Evolutionary conservation across 2,113 vertebrate species (phyloP).

Genomic region (Redunca redunca): DNA sequence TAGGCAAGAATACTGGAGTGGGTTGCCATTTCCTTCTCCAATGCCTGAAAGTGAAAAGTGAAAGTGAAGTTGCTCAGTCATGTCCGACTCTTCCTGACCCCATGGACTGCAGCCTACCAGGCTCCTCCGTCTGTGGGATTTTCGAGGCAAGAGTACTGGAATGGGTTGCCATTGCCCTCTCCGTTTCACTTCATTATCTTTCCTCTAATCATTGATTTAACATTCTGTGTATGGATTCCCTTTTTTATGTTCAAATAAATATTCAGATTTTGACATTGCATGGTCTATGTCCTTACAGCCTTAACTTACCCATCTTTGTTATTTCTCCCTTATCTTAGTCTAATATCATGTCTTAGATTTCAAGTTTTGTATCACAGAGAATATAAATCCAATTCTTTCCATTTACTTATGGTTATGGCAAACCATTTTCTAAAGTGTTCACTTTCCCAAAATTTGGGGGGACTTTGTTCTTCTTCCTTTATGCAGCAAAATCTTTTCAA

Average conservation of each 20-base stretch:
- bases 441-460: background rate
- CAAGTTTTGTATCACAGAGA: background rate
- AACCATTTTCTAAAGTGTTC: slow-evolving; percentile 15
- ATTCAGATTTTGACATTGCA: background rate
- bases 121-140: no score
- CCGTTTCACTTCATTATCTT: background rate
- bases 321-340: background rate
- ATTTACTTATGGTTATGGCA: background rate
- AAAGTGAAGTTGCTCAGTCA: no score
- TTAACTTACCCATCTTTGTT: background rate
- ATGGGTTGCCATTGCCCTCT: no score
- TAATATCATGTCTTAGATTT: background rate
- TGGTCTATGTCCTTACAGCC: background rate
- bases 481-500: background rate
- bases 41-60: no score
- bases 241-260: background rate
- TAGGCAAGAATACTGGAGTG: no score
- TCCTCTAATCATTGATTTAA: background rate
- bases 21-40: no score
- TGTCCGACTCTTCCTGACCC: no score
- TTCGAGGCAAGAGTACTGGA: no score
- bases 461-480: background rate
- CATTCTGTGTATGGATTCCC: background rate
- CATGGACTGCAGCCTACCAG: no score
- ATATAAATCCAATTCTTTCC: background rate